Base-by-base conservation (phyloP, 2,888 invertebrate genomes). In the Cremastobaeus sp. region DNA sequence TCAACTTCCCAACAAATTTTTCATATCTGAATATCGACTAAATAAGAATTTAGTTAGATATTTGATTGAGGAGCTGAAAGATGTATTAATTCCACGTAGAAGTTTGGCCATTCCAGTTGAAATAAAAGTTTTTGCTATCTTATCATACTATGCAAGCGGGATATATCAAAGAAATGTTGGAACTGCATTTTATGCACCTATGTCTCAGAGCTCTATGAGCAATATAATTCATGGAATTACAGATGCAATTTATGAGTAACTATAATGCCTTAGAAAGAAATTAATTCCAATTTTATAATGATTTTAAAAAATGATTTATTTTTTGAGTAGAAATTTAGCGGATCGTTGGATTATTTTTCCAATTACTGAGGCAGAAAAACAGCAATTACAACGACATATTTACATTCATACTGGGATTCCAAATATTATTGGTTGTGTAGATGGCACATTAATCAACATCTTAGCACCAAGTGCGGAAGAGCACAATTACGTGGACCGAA, bases 401-500 rank as follows among this genome's bases (percentile, higher is more conserved):
- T 34, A 8, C n/a, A 5, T 3, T 34, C 8, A 6, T 34, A n/a
- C 3, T 11, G 34, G 34, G 3, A 11, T 34, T 6, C 34, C 6
- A 11, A n/a, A 34, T 34, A 11, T 34, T 11, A 34, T 34, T 34
- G 34, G 4, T 8, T 34, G 34, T 11, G 34, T 34, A 3, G 34
- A 34, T 11, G 34, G 34, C 4, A 34, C 34, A 6, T 11, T 34
- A 8, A 34, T 34, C 3, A 34, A 34, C n/a, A 34, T 34, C 3
- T 39, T 39, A 8, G 15, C 17, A 14, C 39, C 39, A 15, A 5
- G 14, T 5, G 39, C 2, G 17, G 6, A 39, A 6, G 17, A 17
- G 5, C 6, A 39, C n/a, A 39, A 14, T 39, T 34, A 34, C n/a
- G 34, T 34, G 11, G 34, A n/a, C n/a, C 4, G 34, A 39, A 39